A percentile compares a stretch with the other conserved stretches of the same genome.
Conservation (phyloP, 1,140 invertebrate species). For the Acromyrmex heyeri region DNA sequence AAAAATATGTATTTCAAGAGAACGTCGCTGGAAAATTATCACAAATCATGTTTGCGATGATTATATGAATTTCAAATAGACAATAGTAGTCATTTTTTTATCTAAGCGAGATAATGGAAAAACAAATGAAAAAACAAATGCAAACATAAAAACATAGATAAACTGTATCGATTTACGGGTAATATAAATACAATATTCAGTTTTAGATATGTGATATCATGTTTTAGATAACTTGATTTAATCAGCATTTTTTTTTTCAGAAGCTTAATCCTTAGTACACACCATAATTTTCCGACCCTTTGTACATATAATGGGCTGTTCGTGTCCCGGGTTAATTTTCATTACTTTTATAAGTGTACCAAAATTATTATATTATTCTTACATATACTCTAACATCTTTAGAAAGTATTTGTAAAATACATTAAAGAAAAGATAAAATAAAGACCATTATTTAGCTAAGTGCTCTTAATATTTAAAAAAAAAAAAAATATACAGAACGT, state of each 20-base stretch:
- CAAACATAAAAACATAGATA: background rate
- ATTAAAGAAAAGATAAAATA: too few relatives aligned
- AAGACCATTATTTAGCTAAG: too few relatives aligned
- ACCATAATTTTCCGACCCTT: too few relatives aligned
- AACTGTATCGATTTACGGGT: background rate
- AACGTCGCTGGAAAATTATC: background rate
- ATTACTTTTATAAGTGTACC: too few relatives aligned
- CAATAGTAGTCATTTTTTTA: background rate
- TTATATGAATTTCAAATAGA: background rate
- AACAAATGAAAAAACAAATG: background rate
- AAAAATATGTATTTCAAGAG: constrained; percentile 37
- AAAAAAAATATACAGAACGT: too few relatives aligned
- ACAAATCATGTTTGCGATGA: constrained; percentile 13
- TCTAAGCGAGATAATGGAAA: background rate
- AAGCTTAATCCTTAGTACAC: background rate
- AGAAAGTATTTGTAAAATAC: too few relatives aligned
- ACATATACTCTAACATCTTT: too few relatives aligned
- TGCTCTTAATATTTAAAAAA: too few relatives aligned
- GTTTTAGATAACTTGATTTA: background rate
- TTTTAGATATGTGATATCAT: background rate
- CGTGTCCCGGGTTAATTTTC: too few relatives aligned
- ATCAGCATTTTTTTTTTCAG: background rate
- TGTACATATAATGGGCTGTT: too few relatives aligned
- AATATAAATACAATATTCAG: background rate
- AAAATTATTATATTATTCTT: too few relatives aligned